phyloP scores from a whole-genome alignment of 2,888 invertebrate species.

The Hoplodrina ambigua region DNA sequence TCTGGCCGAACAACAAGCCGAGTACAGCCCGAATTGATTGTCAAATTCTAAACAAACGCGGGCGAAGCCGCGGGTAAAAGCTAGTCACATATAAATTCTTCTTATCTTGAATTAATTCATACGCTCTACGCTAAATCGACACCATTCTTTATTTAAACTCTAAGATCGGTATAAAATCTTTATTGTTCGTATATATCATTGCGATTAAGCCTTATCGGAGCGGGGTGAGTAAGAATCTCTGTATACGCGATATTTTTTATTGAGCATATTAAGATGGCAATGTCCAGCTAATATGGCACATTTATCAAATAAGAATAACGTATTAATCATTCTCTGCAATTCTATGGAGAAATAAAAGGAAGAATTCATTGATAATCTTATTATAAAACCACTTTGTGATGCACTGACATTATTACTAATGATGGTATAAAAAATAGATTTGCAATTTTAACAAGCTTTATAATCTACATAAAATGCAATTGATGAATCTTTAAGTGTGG shows the following conservation, averaged over 20 bases:
- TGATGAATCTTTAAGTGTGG: background rate
- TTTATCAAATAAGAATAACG: constrained; percentile 53
- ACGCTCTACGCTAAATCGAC: constrained; percentile 41
- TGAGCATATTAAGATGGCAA: constrained; percentile 55
- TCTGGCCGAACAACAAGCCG: too few relatives aligned
- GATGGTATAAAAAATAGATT: constrained; percentile 28
- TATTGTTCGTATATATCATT: constrained; percentile 59
- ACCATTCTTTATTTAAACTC: constrained; percentile 47
- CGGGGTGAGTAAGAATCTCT: constrained; percentile 54
- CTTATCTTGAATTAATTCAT: constrained; percentile 43
- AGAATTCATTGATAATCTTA: constrained; percentile 25
- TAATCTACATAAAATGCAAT: background rate
- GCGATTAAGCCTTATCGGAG: constrained; percentile 59
- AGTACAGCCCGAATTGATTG: too few relatives aligned
- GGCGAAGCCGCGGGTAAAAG: too few relatives aligned
- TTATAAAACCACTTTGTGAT: constrained; percentile 17
- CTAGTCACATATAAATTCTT: constrained; percentile 41
- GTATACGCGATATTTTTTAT: constrained; percentile 56
- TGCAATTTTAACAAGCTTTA: constrained; percentile 13
- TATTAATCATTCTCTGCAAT: constrained; percentile 43
- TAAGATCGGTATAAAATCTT: constrained; percentile 55
- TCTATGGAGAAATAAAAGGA: constrained; percentile 19
- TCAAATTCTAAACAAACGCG: too few relatives aligned
- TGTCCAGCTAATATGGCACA: constrained; percentile 54
- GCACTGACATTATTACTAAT: constrained; percentile 34